Percentiles rank a stretch among this genome's conserved stretches.
Conservation (phyloP, 2,888 invertebrate genomes). For the Amiota minor region DNA sequence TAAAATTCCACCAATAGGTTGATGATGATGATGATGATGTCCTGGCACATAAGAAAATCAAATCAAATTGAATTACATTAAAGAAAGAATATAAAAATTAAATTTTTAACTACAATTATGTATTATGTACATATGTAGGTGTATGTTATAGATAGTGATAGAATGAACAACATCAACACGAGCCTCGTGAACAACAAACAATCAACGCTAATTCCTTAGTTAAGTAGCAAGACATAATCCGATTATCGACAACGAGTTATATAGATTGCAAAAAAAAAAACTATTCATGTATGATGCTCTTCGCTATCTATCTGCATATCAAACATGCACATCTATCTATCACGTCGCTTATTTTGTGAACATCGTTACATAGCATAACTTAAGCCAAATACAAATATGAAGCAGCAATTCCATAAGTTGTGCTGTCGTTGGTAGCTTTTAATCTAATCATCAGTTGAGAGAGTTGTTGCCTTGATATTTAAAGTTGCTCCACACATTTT, state of each 20-base stretch:
- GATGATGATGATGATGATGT: neutral
- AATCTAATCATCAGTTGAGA: too few relatives aligned
- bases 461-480: too few relatives aligned
- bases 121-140: neutral
- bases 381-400: constrained; percentile 22
- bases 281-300: neutral
- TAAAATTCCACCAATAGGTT: neutral
- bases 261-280: neutral
- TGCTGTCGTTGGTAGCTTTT: too few relatives aligned
- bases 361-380: neutral
- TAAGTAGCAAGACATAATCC: constrained; percentile 26
- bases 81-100: neutral
- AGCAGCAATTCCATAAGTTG: neutral
- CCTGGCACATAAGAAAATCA: neutral
- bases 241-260: constrained; percentile 20
- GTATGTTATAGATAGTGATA: neutral
- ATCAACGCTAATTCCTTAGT: constrained; percentile 18
- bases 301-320: neutral
- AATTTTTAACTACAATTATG: neutral
- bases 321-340: neutral
- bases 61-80: neutral
- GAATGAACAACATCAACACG: neutral
- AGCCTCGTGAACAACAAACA: constrained; percentile 11
- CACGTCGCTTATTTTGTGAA: neutral
- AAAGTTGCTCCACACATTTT: too few relatives aligned